These are phyloP conservation scores for Anthopleura sola DNA, from an alignment of 64 coral and sea anemone genomes.

Conservation along the genomic window DNA sequence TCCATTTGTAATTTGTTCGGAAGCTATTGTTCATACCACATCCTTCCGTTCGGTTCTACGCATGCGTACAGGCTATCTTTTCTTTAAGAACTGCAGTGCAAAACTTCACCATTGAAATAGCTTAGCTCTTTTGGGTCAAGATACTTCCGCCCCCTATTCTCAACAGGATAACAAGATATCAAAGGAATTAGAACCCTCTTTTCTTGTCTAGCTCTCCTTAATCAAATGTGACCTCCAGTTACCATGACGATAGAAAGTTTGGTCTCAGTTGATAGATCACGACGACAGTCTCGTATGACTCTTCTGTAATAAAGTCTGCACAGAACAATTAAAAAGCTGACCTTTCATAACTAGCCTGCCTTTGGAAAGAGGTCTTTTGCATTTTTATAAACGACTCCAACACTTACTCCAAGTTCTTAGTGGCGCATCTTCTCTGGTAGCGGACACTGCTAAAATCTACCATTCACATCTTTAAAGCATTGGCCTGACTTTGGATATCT, in stretches of 20 bases:
- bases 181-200: neutral
- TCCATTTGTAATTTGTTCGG: no score
- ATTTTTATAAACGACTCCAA: neutral
- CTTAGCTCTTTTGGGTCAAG: neutral
- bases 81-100: neutral
- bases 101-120: neutral
- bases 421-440: neutral
- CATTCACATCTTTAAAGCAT: neutral
- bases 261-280: conserved; percentile 7
- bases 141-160: neutral
- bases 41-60: no score
- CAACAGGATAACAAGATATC: neutral
- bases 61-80: neutral
- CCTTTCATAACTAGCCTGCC: neutral
- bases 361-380: neutral
- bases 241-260: neutral
- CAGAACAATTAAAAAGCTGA: neutral
- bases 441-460: neutral
- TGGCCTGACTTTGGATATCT: neutral
- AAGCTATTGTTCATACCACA: no score
- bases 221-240: neutral
- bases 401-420: no score
- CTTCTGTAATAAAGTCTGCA: neutral
- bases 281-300: neutral
- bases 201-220: neutral